Base-by-base conservation (phyloP, 2,797 vertebrate genomes). In the Galagoides demidoff region DNA sequence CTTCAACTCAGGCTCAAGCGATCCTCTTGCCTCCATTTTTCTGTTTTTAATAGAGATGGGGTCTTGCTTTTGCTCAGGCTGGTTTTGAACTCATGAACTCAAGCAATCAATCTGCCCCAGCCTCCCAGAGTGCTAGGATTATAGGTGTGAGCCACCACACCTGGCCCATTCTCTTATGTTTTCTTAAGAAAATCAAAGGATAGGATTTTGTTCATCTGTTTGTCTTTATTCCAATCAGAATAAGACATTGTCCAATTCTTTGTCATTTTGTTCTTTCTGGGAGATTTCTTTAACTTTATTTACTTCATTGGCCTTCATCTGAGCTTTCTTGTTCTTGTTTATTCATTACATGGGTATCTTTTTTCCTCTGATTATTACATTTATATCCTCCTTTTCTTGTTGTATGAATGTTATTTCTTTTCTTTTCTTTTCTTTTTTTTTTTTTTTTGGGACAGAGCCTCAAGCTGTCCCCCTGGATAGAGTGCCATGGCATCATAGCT, bases 241-340 rank as follows among this genome's bases (percentile, higher is more conserved):
- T 59, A 45, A 90, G 20, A n/a, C 29, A 59, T 45, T 34, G 34
- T 70, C 22, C 37, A 39, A 55, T 19, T 66, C 59, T 52, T 64
- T 89, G 22, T 82, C 52, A 90, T 81, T 90, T 81, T 71, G 77
- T 59, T 81, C 52, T 81, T 90, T 82, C 52, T 90, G 64, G 29
- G 89, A 82, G 77, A 81, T 81, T 71, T 90, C 37, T 10, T 59
- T 52, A 90, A n/a, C 29, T 71, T 89, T 10, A n/a, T 45, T 22
- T 81, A 45, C 49, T 43, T 25, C 6, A 61, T 61, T 61, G 29
- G 19, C 29, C 52, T 87, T 87, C 43, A 74, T 74, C 45, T 27
- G 25, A 63, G 87, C 43, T 66, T 55, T 78, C 27, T 78, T 78
- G 12, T 55, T 78, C 11, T 64, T 14, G 14, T 64, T 64, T 16